Evolutionary conservation across 2,888 invertebrate genomes (phyloP).

Genomic region (Andrena flavipes): DNA sequence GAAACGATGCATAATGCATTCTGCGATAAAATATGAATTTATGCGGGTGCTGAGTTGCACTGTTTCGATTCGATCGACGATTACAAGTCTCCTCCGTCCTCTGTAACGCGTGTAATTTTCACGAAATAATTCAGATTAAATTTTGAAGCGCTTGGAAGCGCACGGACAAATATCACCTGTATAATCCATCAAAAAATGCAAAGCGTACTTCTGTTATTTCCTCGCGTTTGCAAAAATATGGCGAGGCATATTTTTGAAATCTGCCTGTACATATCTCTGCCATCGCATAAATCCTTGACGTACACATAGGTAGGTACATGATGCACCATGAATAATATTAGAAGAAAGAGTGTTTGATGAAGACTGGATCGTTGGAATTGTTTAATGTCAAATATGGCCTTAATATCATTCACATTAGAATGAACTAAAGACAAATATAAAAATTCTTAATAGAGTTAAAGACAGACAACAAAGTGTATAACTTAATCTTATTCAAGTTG

Average conservation of each 20-base stretch:
- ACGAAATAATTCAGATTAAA: slow-evolving; percentile 65
- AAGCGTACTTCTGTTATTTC: slow-evolving; percentile 35
- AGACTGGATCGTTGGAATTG: too few relatives aligned
- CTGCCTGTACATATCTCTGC: neutral
- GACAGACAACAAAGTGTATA: too few relatives aligned
- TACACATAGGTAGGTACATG: neutral
- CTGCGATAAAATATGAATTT: slow-evolving; percentile 73
- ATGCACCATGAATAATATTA: neutral
- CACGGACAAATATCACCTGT: slow-evolving; percentile 50
- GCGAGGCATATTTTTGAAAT: slow-evolving; percentile 9
- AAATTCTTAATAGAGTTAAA: too few relatives aligned
- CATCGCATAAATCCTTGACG: neutral
- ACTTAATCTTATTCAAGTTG: too few relatives aligned
- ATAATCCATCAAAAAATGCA: slow-evolving; percentile 55
- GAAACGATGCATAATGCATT: slow-evolving; percentile 70
- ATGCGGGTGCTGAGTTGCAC: slow-evolving; percentile 68
- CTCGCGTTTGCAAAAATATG: slow-evolving; percentile 23
- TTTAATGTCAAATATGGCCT: too few relatives aligned
- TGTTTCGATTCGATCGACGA: slow-evolving; percentile 64
- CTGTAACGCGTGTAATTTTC: slow-evolving; percentile 64
- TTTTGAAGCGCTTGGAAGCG: slow-evolving; percentile 49
- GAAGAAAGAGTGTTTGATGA: too few relatives aligned
- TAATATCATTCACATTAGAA: too few relatives aligned
- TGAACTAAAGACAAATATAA: too few relatives aligned
- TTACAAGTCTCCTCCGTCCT: slow-evolving; percentile 62